Evolutionary conservation across 2,113 vertebrate genomes (phyloP), one percentile per base, ranked within the genome.

Genomic region (Plecotus auritus): DNA sequence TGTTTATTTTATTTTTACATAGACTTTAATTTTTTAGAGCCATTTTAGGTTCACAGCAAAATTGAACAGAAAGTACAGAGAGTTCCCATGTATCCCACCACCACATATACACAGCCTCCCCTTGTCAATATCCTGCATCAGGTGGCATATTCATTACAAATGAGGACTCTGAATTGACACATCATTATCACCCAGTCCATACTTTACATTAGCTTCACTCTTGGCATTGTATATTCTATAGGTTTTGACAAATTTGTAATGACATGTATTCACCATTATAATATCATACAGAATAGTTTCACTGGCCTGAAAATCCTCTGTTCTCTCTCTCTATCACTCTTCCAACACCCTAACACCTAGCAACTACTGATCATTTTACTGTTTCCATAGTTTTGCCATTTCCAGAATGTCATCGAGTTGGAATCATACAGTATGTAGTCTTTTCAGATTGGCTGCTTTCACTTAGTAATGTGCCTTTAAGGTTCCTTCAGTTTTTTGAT

Each of bases 1-100:
- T 91, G 67, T 67, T 61, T 80, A 56, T 85, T 77, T 83, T 42
- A 32, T 78, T 95, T 83, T 93, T 78, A 70, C 72, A 83, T n/a
- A 72, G 45, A 35, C 40, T 54, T 76, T 83, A 69, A 67, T 76
- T 69, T 67, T 74, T 72, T 14, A 35, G 4, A 64, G 42, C 51
- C 83, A 22, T 69, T 96, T 93, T 88, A 93, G 37, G 22, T 84
- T 42, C 47, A 32, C 17, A 77, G 61, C 11, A 56, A 90, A 78
- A 83, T 59, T 45, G 14, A 73, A 1, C 37, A 90, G 37, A 66
- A 83, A 77, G 26, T n/a, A 42, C n/a, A 66, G 64, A 47, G 67
- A 59, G 22, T 91, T 67, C 32, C 59, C 35, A 35, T 82, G 30
- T 47, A 72, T 2, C 32, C 51, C 20, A 59, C 0, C 22, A 4